These are phyloP conservation scores for Pogonocichla stellata DNA, from an alignment of 2,113 vertebrate genomes.

Conservation along the genomic window DNA sequence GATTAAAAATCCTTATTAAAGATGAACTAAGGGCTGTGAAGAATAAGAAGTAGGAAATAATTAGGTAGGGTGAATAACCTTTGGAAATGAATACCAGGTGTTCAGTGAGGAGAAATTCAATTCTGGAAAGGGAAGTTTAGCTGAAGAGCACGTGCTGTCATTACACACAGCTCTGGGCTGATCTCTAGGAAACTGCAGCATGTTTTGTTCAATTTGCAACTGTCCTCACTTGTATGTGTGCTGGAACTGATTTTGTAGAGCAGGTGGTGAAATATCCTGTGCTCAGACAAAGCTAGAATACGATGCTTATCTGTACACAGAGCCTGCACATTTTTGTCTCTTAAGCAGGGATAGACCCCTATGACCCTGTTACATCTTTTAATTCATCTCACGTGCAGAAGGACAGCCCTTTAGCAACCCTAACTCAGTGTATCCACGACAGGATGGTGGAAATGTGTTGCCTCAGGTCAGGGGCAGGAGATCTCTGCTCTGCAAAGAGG, in stretches of 20 bases:
- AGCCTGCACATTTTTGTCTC: background rate
- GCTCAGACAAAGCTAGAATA: background rate
- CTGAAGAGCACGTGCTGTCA: background rate
- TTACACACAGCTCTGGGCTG: background rate
- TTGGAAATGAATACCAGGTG: background rate
- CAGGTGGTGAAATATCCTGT: background rate
- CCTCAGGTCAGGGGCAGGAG: background rate
- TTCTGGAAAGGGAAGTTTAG: constrained; percentile 27
- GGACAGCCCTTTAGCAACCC: background rate
- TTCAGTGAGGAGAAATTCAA: constrained; percentile 5
- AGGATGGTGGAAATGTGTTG: background rate
- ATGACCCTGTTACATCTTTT: background rate
- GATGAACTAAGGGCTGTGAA: constrained; percentile 38
- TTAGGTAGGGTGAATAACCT: constrained; percentile 41
- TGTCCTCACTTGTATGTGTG: background rate
- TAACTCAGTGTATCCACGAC: background rate
- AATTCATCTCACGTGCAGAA: background rate
- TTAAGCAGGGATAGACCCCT: background rate
- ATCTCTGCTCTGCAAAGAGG: background rate
- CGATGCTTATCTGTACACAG: background rate
- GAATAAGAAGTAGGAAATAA: constrained; percentile 53
- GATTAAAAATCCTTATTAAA: constrained; percentile 66
- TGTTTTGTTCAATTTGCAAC: background rate
- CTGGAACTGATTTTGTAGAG: constrained; percentile 20
- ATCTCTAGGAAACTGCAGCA: constrained; percentile 13